Percentiles rank a stretch among this genome's conserved stretches.
Conservation (phyloP, 1,140 invertebrate species). For the Megathymus violae region DNA sequence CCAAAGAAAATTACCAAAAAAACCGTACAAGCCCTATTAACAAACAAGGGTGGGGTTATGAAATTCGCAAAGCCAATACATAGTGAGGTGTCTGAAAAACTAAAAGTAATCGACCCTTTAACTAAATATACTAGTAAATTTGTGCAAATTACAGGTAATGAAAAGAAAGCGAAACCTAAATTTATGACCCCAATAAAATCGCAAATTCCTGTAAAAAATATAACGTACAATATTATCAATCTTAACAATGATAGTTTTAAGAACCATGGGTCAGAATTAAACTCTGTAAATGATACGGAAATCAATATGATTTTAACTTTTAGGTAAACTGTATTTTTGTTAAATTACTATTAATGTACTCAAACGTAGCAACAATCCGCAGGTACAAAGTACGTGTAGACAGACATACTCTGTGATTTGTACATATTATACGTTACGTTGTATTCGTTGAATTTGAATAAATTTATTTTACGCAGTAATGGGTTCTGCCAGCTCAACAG, state of each 20-base stretch:
- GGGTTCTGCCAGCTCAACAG: constrained; percentile 60
- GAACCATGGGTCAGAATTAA: background rate
- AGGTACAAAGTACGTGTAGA: too few relatives aligned
- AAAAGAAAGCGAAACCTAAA: constrained; percentile 48
- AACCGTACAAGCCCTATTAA: constrained; percentile 58
- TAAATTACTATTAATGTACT: too few relatives aligned
- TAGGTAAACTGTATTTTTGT: constrained; percentile 47
- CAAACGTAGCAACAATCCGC: too few relatives aligned
- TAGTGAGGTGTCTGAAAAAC: background rate
- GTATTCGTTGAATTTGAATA: too few relatives aligned
- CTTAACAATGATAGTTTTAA: constrained; percentile 43
- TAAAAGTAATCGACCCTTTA: constrained; percentile 6
- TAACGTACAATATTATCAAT: constrained; percentile 42
- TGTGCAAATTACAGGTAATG: constrained; percentile 35
- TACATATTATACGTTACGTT: too few relatives aligned
- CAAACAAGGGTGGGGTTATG: constrained; percentile 65
- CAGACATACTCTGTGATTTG: too few relatives aligned
- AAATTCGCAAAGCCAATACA: constrained; percentile 60
- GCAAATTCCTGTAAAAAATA: constrained; percentile 54
- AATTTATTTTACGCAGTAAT: constrained; percentile 47
- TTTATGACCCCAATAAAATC: constrained; percentile 65
- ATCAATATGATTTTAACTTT: constrained; percentile 50
- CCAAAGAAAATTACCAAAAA: constrained; percentile 40
- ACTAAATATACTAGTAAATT: constrained; percentile 4
- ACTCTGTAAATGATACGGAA: constrained; percentile 29